Evolutionary conservation across 2,113 vertebrate genomes (phyloP).

Genomic region (Plectropomus leopardus): DNA sequence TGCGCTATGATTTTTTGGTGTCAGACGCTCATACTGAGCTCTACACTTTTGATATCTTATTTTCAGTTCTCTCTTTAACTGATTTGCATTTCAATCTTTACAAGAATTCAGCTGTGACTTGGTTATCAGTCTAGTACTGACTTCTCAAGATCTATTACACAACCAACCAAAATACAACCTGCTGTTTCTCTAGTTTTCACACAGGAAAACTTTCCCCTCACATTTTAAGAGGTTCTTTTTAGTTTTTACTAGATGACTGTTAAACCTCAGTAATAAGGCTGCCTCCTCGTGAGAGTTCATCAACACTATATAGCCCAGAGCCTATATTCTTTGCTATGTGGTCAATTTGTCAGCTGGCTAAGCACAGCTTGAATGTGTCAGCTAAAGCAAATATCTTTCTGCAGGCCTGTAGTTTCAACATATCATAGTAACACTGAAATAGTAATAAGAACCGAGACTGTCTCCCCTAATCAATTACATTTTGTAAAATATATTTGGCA

Average conservation of each 20-base stretch:
- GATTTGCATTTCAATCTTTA: slow-evolving; percentile 54
- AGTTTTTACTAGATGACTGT: slow-evolving; percentile 32
- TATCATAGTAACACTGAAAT: neutral
- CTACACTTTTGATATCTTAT: slow-evolving; percentile 26
- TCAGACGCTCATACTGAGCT: slow-evolving; percentile 1
- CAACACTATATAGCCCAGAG: slow-evolving; percentile 46
- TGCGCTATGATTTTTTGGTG: neutral
- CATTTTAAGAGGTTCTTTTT: slow-evolving; percentile 4
- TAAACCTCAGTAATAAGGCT: slow-evolving; percentile 50
- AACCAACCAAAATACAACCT: neutral
- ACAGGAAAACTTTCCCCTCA: neutral
- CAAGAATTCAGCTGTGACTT: slow-evolving; percentile 49
- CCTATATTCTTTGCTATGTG: slow-evolving; percentile 50
- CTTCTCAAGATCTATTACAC: neutral
- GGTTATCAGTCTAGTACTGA: neutral
- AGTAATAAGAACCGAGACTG: neutral
- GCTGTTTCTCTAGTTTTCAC: neutral
- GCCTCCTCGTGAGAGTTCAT: slow-evolving; percentile 62
- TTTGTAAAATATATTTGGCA: neutral
- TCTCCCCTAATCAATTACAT: neutral
- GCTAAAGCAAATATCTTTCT: slow-evolving; percentile 52
- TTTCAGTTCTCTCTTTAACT: slow-evolving; percentile 10
- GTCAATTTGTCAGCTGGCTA: slow-evolving; percentile 68
- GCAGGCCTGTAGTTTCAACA: slow-evolving; percentile 20
- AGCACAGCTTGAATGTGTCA: slow-evolving; percentile 57